phyloP scores from a whole-genome alignment of 2,888 invertebrate species.

The Latheticus oryzae region DNA sequence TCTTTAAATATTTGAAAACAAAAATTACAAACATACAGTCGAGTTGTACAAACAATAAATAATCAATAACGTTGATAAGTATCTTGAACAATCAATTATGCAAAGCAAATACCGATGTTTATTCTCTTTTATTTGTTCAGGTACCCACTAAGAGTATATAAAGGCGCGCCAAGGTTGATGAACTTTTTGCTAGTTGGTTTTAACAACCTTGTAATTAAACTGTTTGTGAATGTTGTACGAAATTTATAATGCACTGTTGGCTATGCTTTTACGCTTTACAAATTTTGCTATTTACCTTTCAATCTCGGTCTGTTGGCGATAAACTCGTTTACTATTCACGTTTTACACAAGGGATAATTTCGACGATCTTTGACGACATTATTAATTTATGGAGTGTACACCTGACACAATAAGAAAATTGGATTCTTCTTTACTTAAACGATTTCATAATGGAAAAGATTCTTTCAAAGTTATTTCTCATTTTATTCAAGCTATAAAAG shows the following conservation, averaged over 20 bases:
- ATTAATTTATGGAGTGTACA: constrained; percentile 21
- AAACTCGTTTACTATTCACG: constrained; percentile 33
- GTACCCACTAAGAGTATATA: constrained; percentile 50
- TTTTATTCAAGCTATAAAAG: too few species aligned
- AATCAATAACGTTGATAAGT: constrained; percentile 56
- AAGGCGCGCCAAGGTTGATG: constrained; percentile 46
- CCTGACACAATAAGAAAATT: constrained; percentile 13
- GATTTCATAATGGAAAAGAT: constrained; percentile 2
- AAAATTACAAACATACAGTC: constrained; percentile 35
- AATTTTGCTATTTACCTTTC: constrained; percentile 39
- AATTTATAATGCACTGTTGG: constrained; percentile 44
- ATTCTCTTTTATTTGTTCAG: constrained; percentile 50
- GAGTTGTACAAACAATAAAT: constrained; percentile 44
- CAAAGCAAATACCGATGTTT: constrained; percentile 52
- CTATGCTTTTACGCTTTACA: constrained; percentile 44
- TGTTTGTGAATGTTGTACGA: constrained; percentile 44
- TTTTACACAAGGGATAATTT: constrained; percentile 24
- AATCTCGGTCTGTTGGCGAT: constrained; percentile 34
- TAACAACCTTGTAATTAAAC: constrained; percentile 46
- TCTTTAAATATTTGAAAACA: constrained; percentile 36
- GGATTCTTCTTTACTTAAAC: constrained; percentile 4
- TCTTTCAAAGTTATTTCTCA: too few species aligned
- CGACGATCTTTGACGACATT: constrained; percentile 15
- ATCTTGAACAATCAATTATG: constrained; percentile 57
- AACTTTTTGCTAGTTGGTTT: constrained; percentile 46